Evolutionary conservation across 2,113 vertebrate genomes (phyloP).

Genomic region (Myotis brandtii): DNA sequence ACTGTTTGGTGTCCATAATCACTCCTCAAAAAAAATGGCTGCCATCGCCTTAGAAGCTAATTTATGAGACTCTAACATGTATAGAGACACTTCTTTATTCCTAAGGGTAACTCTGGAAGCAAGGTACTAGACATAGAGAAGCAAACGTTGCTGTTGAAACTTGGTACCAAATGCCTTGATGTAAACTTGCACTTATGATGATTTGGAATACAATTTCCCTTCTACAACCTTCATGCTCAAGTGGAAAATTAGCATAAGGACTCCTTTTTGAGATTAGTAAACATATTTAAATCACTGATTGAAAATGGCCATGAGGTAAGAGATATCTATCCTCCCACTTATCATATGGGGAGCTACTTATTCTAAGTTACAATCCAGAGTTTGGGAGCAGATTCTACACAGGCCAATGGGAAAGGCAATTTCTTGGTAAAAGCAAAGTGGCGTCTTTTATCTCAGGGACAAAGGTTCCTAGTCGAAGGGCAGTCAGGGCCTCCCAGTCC

Average conservation of each 20-base stretch:
- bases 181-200: background rate
- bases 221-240: background rate
- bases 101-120: background rate
- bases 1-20: too few species aligned
- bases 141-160: background rate
- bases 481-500: background rate
- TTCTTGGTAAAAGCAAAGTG: background rate
- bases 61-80: background rate
- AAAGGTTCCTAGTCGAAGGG: background rate
- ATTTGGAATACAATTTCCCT: background rate
- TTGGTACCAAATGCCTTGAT: background rate
- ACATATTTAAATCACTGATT: background rate
- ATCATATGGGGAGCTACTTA: background rate
- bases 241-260: background rate
- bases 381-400: background rate
- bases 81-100: background rate
- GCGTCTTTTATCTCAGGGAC: background rate
- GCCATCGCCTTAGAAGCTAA: background rate
- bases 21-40: too few species aligned
- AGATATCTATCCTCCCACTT: background rate
- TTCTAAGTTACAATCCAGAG: background rate
- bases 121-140: background rate
- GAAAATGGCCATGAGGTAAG: background rate
- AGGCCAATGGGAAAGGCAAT: background rate
- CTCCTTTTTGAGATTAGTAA: background rate